These are phyloP conservation scores for Callorhinus ursinus DNA, from an alignment of 2,113 vertebrate genomes.

Conservation along the genomic window DNA sequence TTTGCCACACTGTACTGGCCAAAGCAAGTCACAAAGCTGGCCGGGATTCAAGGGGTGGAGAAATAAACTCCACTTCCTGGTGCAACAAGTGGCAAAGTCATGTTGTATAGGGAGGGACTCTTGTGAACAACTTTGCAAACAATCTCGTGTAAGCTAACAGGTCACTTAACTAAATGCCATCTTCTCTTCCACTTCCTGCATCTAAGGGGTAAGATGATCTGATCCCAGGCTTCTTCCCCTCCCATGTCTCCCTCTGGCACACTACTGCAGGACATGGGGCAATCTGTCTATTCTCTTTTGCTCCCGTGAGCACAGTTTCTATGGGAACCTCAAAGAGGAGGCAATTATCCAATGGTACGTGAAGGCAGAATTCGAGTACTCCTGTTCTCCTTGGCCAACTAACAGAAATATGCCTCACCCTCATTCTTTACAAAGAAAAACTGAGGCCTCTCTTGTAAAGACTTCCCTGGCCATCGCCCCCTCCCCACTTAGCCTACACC, in stretches of 20 bases:
- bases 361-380: slow-evolving; percentile 24
- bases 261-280: neutral
- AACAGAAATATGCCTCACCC: neutral
- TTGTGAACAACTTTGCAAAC: neutral
- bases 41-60: neutral
- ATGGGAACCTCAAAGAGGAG: neutral
- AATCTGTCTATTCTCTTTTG: neutral
- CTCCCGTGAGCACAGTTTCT: neutral
- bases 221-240: neutral
- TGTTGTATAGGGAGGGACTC: neutral
- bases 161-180: neutral
- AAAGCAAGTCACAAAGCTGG: neutral
- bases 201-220: neutral
- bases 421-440: slow-evolving; percentile 13
- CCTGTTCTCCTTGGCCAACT: neutral
- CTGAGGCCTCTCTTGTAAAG: neutral
- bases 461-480: neutral
- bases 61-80: neutral
- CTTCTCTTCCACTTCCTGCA: neutral
- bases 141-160: neutral
- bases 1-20: neutral
- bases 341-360: neutral
- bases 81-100: neutral
- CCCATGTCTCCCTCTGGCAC: neutral
- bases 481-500: neutral